Evolutionary conservation across 2,797 vertebrate species (phyloP), one percentile per base, ranked within the genome.

Genomic region (Heterohyrax brucei): DNA sequence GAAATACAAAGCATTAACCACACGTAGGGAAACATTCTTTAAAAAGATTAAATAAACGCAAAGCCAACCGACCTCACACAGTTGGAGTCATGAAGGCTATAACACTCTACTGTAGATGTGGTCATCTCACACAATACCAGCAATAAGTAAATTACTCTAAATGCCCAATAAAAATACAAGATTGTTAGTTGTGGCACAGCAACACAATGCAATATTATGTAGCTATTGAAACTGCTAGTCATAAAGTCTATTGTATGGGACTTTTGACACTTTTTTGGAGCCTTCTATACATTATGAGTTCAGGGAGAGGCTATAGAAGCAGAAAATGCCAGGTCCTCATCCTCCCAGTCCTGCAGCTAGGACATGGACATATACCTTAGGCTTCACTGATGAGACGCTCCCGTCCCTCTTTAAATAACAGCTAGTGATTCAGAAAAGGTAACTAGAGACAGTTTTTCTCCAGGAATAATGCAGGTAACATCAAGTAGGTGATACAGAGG

Each of bases 21-120:
- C 24, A 33, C 14, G 30, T 80, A 12, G 50, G 64, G 95, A 92
- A 79, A 72, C 70, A 33, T 78, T 56, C 16, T 44, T 87, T 91
- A 26, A 66, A 93, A 93, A 94, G 33, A 39, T 81, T 13, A 75
- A 78, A 22, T 72, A 76, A 72, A 73, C 85, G 18, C 28, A 90
- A 96, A 39, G 72, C 30, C 91, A 85, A 77, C 79, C n/a, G 90
- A 87, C 4, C 26, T 53, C 50, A 88, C 64, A 14, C 14, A 85
- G 26, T 53, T 91, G 44, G 21, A 93, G 82, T 39, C 44, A 85
- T 4, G 13, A 84, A 94, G 26, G 4, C 8, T 88, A 0, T 28
- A 50, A 77, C 44, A 89, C 21, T 78, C 62, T 8, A 33, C 75
- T 79, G 24, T 1, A 94, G 33, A 85, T 5, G 66, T 66, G 9